Evolutionary conservation across 2,888 invertebrate genomes (phyloP).

Genomic region (Cantharis flavilabris): DNA sequence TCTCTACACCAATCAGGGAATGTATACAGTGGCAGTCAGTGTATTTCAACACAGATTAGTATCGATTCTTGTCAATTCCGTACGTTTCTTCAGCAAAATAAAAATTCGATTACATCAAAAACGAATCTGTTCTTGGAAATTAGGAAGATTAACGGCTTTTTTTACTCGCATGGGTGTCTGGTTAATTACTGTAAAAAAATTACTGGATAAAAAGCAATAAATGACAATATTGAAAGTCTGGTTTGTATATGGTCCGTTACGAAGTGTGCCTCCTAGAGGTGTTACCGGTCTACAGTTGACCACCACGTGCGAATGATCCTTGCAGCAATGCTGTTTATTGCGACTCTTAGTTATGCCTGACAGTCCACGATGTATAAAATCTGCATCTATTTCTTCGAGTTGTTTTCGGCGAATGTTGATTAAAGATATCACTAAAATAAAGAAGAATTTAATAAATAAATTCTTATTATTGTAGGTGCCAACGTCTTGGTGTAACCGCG

Average conservation of each 20-base stretch:
- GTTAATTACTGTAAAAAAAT: not conserved
- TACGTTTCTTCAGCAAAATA: constrained; percentile 20
- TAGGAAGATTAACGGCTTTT: not conserved
- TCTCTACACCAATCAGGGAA: constrained; percentile 32
- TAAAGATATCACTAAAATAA: constrained; percentile 39
- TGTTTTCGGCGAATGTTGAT: constrained; percentile 37
- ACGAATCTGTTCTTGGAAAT: constrained; percentile 5
- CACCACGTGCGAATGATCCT: constrained; percentile 29
- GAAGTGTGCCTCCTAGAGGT: constrained; percentile 30
- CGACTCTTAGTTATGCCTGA: constrained; percentile 28
- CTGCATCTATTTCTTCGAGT: constrained; percentile 30
- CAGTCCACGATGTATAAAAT: constrained; percentile 32
- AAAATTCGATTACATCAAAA: not conserved
- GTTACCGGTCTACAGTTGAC: constrained; percentile 19
- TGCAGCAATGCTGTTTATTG: constrained; percentile 21
- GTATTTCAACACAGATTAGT: constrained; percentile 38
- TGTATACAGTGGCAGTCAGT: constrained; percentile 42
- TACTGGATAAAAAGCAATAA: not conserved
- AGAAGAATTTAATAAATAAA: constrained; percentile 36
- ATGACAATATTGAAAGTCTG: constrained; percentile 9
- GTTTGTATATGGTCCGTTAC: constrained; percentile 21
- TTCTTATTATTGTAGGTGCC: constrained; percentile 31
- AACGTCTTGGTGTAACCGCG: constrained; percentile 23
- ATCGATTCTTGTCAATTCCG: constrained; percentile 35
- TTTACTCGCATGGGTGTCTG: not conserved